A percentile compares a stretch with the other conserved stretches of the same genome.
phyloP scores from a whole-genome alignment of 2,888 invertebrate genomes.

The Apoderus coryli region DNA sequence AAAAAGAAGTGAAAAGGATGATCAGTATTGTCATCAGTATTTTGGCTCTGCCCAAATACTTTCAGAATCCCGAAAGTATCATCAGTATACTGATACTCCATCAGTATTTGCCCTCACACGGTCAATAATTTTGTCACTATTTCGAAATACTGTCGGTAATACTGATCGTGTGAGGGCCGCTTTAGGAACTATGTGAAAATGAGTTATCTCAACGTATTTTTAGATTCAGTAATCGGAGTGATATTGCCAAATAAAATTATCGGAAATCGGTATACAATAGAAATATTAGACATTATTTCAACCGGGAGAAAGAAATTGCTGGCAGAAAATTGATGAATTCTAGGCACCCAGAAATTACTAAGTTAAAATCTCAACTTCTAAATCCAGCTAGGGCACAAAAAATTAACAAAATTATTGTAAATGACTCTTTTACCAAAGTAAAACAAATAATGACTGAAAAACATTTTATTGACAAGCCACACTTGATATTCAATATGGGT shows the following conservation, averaged over 20 bases:
- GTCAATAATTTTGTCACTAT: no score
- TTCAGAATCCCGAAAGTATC: constrained; percentile 6
- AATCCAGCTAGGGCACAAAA: constrained; percentile 2
- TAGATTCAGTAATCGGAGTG: no score
- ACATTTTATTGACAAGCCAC: not conserved
- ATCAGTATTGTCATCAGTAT: constrained; percentile 6
- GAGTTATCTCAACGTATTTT: no score
- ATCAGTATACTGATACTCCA: constrained; percentile 4
- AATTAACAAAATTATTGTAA: not conserved
- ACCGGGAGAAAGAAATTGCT: no score
- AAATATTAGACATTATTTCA: constrained; percentile 4
- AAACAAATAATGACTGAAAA: constrained; percentile 1
- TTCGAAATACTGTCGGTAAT: no score
- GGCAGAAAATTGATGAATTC: no score
- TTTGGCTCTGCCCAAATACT: constrained; percentile 7
- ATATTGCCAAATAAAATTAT: no score
- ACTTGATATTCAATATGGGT: constrained; percentile 1
- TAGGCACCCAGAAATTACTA: no score
- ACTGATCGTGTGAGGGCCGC: no score
- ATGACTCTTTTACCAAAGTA: not conserved
- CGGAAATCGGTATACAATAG: no score
- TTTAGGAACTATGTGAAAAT: no score
- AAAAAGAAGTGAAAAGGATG: constrained; percentile 2
- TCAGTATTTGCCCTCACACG: constrained; percentile 4
- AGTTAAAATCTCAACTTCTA: not conserved